Evolutionary conservation across 30 jellyfish, hydroid and myxozoan genomes (phyloP), one percentile per base, ranked within the genome.

Genomic region (Aurelia sp.): DNA sequence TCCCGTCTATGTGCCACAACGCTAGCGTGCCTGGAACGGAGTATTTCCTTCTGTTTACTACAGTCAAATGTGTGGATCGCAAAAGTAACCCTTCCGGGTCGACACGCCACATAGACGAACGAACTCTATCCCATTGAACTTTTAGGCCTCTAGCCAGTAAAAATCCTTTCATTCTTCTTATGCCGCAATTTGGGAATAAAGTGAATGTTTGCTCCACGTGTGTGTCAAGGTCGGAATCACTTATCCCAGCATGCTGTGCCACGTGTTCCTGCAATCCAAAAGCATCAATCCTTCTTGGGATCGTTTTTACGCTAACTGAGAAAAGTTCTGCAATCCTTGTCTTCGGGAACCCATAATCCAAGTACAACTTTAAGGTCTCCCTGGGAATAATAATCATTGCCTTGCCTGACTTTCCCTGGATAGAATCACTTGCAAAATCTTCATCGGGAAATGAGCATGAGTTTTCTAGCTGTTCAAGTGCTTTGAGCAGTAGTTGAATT

Each of bases 151-250:
- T 50, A 10, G 76, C 51, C 71, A 18, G 77, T 20, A 88, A 67
- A 66, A 64, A 81, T 15, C 97, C 97, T 31, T 51, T 68, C 88
- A 78, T 81, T n/a, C 97, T 48, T 19, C 88, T 68, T 57, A 66
- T 65, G 48, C 92, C 97, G 53, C 90, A 75, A 67, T 88, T 67
- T 18, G 97, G 89, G 33, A 88, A 88, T 11, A 9, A 41, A n/a
- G 50, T 4, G 59, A 60, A 27, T n/a, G 55, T 53, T 15, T 72
- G 72, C 51, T 16, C 61, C 61, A 84, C 73, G 13, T 12, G 10
- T 21, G 60, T 47, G 63, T 84, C 93, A 24, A 84, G 68, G 40
- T 72, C 88, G 17, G 57, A 31, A 35, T 84, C 88, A 17, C 35
- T 21, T 18, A 72, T 24, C 27, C 60, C 21, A 47, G 55, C 8